A percentile compares a stretch with the other conserved stretches of the same genome.
Evolutionary conservation across 23 tunicate species (phyloP).

Genomic region (Trididemnum miniatum): DNA sequence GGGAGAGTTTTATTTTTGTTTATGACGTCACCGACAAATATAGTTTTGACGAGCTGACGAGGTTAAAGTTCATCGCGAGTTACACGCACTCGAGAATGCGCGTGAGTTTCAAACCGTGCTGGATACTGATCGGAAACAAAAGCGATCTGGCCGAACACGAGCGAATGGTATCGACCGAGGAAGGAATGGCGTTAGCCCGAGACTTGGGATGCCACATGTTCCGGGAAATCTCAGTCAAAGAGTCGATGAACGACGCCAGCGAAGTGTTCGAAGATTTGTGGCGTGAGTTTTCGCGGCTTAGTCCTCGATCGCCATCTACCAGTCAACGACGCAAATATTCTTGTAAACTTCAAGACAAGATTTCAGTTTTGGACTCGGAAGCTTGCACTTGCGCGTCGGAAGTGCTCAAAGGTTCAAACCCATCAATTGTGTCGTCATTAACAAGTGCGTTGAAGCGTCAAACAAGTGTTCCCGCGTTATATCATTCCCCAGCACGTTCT

Average conservation of each 20-base stretch:
- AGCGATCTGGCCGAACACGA: constrained; percentile 65
- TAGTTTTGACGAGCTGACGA: constrained; percentile 76
- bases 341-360: constrained; percentile 60
- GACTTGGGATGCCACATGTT: constrained; percentile 70
- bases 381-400: constrained; percentile 60
- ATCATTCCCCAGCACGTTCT: neutral
- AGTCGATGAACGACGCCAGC: constrained; percentile 63
- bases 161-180: constrained; percentile 60
- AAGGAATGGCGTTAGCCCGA: constrained; percentile 71
- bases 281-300: constrained; percentile 60
- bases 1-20: constrained; percentile 70
- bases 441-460: constrained; percentile 36
- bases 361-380: constrained; percentile 52
- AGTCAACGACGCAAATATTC: constrained; percentile 53
- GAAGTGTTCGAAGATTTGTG: constrained; percentile 71
- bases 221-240: constrained; percentile 81
- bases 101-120: constrained; percentile 59
- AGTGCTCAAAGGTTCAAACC: constrained; percentile 1
- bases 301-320: constrained; percentile 85
- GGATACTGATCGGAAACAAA: constrained; percentile 74
- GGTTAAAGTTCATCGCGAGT: constrained; percentile 76
- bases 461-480: constrained; percentile 28
- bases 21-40: constrained; percentile 87
- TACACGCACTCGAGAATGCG: constrained; percentile 62
- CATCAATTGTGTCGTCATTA: constrained; percentile 29